Evolutionary conservation across 53 echinoderm and acorn worm genomes (phyloP), one percentile per base, ranked within the genome.

Genomic region (Arbacia lixula): DNA sequence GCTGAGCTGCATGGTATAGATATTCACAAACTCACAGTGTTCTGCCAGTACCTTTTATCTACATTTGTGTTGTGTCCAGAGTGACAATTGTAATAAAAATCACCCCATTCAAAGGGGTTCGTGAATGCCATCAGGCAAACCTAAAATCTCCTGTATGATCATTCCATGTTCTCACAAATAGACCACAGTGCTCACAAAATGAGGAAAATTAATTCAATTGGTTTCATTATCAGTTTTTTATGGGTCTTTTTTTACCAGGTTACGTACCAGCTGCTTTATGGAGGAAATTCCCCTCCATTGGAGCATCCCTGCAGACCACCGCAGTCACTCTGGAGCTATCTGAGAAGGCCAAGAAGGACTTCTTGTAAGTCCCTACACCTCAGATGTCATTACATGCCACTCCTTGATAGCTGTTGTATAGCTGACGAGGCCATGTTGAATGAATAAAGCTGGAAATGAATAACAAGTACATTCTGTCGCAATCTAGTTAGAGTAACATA

Each of bases 311-410:
- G 1, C 89, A 89, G 67, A 89, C 84, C 24, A 84, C 89, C 16
- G 84, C 89, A 30, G 89, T 90, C 60, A 87, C 87, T 0, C 85
- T 87, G 4, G 85, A 89, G 10, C 86, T 93, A 11, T 89, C 93
- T 0, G 89, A 93, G 38, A 93, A 87, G 36, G 87, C 85, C 28
- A 93, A 93, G 76, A 85, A 90, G 50, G 90, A 93, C 24, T 87
- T 90, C 41, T 43, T 85, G 93, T 93, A 85, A 93, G 93, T 67
- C 68, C 1, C 2, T 76, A 68, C 35, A 62, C 16, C 17, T 17
- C 14, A 1, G 51, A n/a, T 51, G 14, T 51, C n/a, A 51, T n/a
- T 17, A 51, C 51, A 51, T 17, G 51, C 51, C 51, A 51, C n/a
- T n/a, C n/a, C n/a, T n/a, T n/a, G n/a, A n/a, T n/a, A n/a, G n/a